Evolutionary conservation across 2,888 invertebrate species (phyloP), one percentile per base, ranked within the genome.

Genomic region (Agrotis ipsilon): DNA sequence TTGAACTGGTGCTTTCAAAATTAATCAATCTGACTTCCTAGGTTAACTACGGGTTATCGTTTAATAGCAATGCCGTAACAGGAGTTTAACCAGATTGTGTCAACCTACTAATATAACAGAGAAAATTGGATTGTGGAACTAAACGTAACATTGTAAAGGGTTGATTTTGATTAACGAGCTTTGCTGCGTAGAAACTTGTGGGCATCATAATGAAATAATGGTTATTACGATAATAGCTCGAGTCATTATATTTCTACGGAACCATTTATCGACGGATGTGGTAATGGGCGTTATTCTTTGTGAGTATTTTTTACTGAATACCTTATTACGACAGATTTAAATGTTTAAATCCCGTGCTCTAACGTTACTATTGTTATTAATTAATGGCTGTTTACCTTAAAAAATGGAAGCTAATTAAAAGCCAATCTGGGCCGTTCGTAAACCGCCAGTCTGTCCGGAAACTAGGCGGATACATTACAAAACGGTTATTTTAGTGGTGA

Each of bases 11-110:
- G 49, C 75, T 82, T 82, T 76, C 64, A 84, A 87, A 86, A 87
- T 86, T 85, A 88, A 89, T 88, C 84, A 88, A 87, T 84, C 80
- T 75, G 51, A 72, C 72, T 76, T 75, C 67, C 76, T 78, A 66
- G 51, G 75, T 72, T 80, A 83, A 79, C 75, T 81, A 78, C 71
- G 72, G 78, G 70, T 82, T 86, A 86, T 77, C 83, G 78, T 88
- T 87, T 86, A 86, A 82, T 86, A 69, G 61, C 62, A 67, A 71
- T 73, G 46, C 59, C 70, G 62, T 69, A 70, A 72, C 75, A 59
- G 45, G 19, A 65, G 61, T 69, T 67, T 69, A 68, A 69, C 52
- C 55, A 54, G 63, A 72, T 81, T 79, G 55, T 75, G 72, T 71
- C 67, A 75, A 63, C 62, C 55, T 7, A 52, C 57, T 70, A 82